phyloP scores from a whole-genome alignment of 64 coral and sea anemone genomes.

The Actinia tenebrosa region DNA sequence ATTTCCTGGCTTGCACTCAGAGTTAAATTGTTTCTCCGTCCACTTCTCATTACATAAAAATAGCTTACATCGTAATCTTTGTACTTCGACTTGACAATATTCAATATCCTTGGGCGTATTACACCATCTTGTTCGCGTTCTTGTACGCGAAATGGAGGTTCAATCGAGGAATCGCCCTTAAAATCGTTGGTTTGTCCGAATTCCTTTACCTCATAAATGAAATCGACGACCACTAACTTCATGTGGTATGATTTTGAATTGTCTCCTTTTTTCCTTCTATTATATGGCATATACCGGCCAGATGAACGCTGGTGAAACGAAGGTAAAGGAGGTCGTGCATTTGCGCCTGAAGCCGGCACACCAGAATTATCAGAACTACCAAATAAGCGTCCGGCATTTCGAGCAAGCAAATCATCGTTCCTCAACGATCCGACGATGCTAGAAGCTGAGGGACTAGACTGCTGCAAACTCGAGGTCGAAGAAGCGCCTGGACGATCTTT shows the following conservation, averaged over 20 bases:
- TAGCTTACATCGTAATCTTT: neutral
- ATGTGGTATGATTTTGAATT: constrained; percentile 35
- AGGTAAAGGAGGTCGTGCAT: neutral
- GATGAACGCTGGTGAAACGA: constrained; percentile 31
- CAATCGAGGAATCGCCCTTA: neutral
- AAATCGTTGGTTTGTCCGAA: constrained; percentile 1
- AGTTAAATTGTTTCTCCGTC: constrained; percentile 2
- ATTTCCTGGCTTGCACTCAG: constrained; percentile 28
- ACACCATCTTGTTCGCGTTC: constrained; percentile 8
- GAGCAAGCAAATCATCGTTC: constrained; percentile 1
- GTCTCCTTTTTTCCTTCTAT: constrained; percentile 8
- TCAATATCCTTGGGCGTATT: neutral
- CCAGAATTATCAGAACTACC: neutral
- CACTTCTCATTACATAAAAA: constrained; percentile 24
- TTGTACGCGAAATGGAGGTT: constrained; percentile 27
- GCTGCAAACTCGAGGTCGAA: neutral
- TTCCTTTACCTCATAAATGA: constrained; percentile 19
- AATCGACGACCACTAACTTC: constrained; percentile 31
- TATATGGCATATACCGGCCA: constrained; percentile 7
- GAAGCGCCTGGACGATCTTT: neutral
- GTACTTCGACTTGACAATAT: constrained; percentile 22
- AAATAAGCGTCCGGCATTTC: constrained; percentile 7
- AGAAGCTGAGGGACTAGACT: neutral
- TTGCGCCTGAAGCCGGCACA: neutral
- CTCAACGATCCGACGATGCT: neutral